A percentile compares a stretch with the other conserved stretches of the same genome.
Conservation (phyloP, 2,888 invertebrate species). For the Thymelicus sylvestris region DNA sequence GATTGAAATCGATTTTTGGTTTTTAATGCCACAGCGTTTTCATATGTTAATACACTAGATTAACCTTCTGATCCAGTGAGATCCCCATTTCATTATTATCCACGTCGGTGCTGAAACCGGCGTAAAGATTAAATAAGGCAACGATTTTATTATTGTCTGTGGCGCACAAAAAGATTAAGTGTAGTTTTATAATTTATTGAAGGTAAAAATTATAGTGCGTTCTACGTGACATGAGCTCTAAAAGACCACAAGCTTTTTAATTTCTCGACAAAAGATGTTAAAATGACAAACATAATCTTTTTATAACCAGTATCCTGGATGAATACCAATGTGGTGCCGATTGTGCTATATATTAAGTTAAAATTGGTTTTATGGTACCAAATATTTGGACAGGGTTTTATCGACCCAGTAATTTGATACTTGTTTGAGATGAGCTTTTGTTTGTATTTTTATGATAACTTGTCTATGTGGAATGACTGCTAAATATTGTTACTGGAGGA, state of each 20-base stretch:
- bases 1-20: constrained; percentile 73
- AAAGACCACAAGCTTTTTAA: constrained; percentile 72
- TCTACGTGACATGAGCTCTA: constrained; percentile 74
- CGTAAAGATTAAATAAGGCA: constrained; percentile 47
- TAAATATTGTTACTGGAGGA: constrained; percentile 57
- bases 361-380: constrained; percentile 81
- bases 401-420: constrained; percentile 79
- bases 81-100: not conserved
- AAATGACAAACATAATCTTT: constrained; percentile 76
- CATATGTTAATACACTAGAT: constrained; percentile 75
- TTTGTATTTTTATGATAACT: constrained; percentile 75
- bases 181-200: constrained; percentile 73
- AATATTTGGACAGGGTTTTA: constrained; percentile 83
- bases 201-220: constrained; percentile 72
- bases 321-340: constrained; percentile 79
- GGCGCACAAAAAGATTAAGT: constrained; percentile 41
- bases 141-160: constrained; percentile 29
- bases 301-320: constrained; percentile 69
- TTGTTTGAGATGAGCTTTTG: constrained; percentile 68
- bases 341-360: constrained; percentile 80
- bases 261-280: constrained; percentile 75
- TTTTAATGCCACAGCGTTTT: constrained; percentile 71
- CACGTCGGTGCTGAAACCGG: not conserved
- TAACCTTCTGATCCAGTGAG: constrained; percentile 51
- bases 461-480: constrained; percentile 78